Evolutionary conservation across 2,797 vertebrate species (phyloP), one percentile per base, ranked within the genome.

Genomic region (Synaphobranchus kaupii): DNA sequence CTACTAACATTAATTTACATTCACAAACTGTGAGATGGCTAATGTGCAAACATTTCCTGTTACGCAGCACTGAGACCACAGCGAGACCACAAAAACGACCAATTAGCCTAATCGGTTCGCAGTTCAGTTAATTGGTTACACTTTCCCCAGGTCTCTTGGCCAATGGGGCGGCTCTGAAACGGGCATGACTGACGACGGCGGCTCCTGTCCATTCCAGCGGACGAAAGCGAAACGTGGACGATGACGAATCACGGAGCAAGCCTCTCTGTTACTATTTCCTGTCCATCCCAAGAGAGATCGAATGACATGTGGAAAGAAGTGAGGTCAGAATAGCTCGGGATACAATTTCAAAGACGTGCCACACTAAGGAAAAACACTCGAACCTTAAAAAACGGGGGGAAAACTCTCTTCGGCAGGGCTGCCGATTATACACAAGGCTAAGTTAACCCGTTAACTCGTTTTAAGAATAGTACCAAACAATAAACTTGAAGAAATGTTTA

Each of bases 261-360:
- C 28, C 71, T 39, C 71, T 39, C 25, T 6, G 25, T 44, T 78
- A 25, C 73, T 22, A 47, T 47, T 78, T 78, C 73, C 39, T 47
- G 73, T 78, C 73, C 39, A 20, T 39, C 73, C 73, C 73, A 44
- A 47, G 73, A 47, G 73, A 78, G 73, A 78, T 78, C 73, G 28
- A 78, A 78, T 78, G 73, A 44, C 73, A 44, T 20, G 39, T 47
- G 73, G 39, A 78, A 17, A 78, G 3, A 47, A 20, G 73, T 78
- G 73, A 39, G 25, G 34, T 78, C 73, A 78, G 73, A 78, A 78
- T 78, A 78, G 73, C 73, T 78, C 34, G 6, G 39, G 73, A 47
- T 78, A 78, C 15, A 47, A 47, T 78, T 44, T 78, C 73, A 47
- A 71, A 78, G 34, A 78, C 17, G 15, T 78, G 34, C 44, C 34